Evolutionary conservation across 2,888 invertebrate species (phyloP), one percentile per base, ranked within the genome.

Genomic region (Phalera bucephala): DNA sequence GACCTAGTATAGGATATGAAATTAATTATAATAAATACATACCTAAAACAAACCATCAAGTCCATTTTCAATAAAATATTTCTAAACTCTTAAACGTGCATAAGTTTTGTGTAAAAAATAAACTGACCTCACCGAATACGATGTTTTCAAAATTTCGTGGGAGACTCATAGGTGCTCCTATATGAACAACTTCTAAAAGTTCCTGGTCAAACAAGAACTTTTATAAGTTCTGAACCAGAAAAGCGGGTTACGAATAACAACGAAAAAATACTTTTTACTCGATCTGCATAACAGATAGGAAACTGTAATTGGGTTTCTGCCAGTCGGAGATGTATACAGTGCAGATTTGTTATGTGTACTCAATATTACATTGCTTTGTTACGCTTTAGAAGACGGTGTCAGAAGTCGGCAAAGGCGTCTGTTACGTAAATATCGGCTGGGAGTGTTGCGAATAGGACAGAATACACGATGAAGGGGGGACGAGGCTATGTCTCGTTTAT

Each of bases 371-470:
- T 61, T 57, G 63, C 57, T 67, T 70, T 66, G 64, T 71, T 67
- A 70, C 65, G 66, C 60, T 59, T 56, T 65, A 75, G 73, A 72
- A 73, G 71, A 72, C 72, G 72, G 73, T 76, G 81, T 80, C 80
- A 83, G 74, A 72, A 84, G 82, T 80, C 80, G 77, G 80, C 75
- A 68, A 61, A 75, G 73, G 72, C 79, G 81, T 73, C 77, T 80
- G 80, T 81, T 82, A 84, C 83, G 81, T 84, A 86, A 85, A 87
- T 84, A 86, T 83, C 80, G 80, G 72, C 77, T 75, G 77, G 82
- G 84, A 80, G 85, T 85, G 82, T 84, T 78, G 79, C 76, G 83
- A 81, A 81, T 86, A 75, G 84, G 80, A 79, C 79, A 71, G 85
- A 87, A 86, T 85, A 86, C 80, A 72, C 73, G 82, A 86, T 85